Evolutionary conservation across 2,888 invertebrate species (phyloP), one percentile per base, ranked within the genome.

Genomic region (Piscicola geometra): DNA sequence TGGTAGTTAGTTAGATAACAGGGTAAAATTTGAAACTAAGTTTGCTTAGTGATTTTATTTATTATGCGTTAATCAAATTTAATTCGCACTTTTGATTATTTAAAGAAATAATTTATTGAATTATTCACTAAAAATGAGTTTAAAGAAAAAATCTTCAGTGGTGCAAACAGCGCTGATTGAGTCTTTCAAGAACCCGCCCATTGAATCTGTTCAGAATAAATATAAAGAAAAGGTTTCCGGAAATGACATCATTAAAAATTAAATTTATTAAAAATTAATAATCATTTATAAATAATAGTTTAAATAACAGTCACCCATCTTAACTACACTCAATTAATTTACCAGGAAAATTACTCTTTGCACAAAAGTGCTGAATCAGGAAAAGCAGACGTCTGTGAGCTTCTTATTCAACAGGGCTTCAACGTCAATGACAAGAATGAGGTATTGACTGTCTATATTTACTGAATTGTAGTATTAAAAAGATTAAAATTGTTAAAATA

Each of bases 301-400:
- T 56, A 18, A 56, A 56, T 3, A 3, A 5, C 5, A 3, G n/a
- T n/a, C n/a, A n/a, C n/a, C n/a, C n/a, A n/a, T n/a, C n/a, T n/a
- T n/a, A n/a, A n/a, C n/a, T n/a, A n/a, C n/a, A n/a, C n/a, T n/a
- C n/a, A n/a, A n/a, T n/a, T n/a, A n/a, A n/a, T n/a, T n/a, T n/a
- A n/a, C n/a, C n/a, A n/a, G n/a, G n/a, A n/a, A n/a, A n/a, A n/a
- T 21, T 56, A 18, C n/a, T n/a, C 60, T 25, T 83, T 89, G 52
- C 87, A 88, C 80, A 84, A 87, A 80, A 88, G 89, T 56, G 87
- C 88, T n/a, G 86, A 88, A 64, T 87, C 86, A 78, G 89, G 89
- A 32, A 87, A 87, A 79, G 82, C 85, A n/a, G 86, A 87, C 41
- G 85, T 86, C 32, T 87, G 88, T 74, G 84, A 86, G 77, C 83